Evolutionary conservation across 2,113 vertebrate genomes (phyloP).

Genomic region (Rhinogobius similis): DNA sequence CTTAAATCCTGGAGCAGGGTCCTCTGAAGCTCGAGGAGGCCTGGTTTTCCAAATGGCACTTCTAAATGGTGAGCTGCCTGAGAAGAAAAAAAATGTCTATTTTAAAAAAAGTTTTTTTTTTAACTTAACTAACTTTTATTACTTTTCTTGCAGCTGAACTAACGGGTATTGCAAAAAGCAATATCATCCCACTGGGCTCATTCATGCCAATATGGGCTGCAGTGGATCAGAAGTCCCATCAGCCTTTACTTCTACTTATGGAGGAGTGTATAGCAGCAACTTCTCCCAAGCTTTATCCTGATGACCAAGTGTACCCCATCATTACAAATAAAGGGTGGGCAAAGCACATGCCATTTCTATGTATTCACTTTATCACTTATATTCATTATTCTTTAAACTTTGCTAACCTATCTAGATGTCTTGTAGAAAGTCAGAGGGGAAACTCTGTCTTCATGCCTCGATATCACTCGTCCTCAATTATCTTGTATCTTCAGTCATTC

Average conservation of each 20-base stretch:
- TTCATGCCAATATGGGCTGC: constrained; percentile 76
- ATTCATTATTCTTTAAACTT: not conserved
- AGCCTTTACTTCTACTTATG: constrained; percentile 75
- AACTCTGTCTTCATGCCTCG: constrained; percentile 73
- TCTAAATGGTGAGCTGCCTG: constrained; percentile 63
- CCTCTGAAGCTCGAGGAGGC: constrained; percentile 51
- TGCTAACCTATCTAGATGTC: constrained; percentile 66
- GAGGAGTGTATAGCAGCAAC: constrained; percentile 76
- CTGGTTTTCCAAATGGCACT: constrained; percentile 73
- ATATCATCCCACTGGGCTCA: constrained; percentile 73
- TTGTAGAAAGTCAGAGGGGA: constrained; percentile 65
- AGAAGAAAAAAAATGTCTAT: not conserved
- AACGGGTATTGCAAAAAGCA: constrained; percentile 49
- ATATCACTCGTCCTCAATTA: constrained; percentile 58
- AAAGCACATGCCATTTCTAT: not conserved
- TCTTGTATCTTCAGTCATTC: constrained; percentile 76
- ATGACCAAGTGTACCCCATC: constrained; percentile 62
- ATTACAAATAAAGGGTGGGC: constrained; percentile 77
- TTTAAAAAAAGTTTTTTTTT: too few species aligned
- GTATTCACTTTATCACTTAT: not conserved
- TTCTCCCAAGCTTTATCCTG: constrained; percentile 34
- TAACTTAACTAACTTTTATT: too few species aligned
- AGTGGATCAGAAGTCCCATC: constrained; percentile 71
- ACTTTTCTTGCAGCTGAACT: constrained; percentile 58
- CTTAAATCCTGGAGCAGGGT: constrained; percentile 37